A percentile compares a stretch with the other conserved stretches of the same genome.
Evolutionary conservation across 2,113 vertebrate genomes (phyloP).

Genomic region (Triplophysa dalaica): DNA sequence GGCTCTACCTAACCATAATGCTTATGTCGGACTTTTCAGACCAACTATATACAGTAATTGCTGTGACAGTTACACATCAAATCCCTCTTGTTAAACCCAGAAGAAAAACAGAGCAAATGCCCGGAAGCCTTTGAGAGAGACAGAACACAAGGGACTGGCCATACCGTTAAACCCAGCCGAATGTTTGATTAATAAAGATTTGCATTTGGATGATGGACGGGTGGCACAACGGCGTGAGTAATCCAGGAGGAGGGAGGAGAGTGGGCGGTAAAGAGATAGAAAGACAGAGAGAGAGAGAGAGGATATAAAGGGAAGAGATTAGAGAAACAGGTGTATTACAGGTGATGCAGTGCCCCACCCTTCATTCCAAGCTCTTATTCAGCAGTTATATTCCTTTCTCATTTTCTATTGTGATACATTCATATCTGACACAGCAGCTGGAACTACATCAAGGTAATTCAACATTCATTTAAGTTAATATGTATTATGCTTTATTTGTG

Average conservation of each 20-base stretch:
- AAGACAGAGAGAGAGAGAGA: background rate
- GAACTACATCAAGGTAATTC: slow-evolving; percentile 16
- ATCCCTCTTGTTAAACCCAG: background rate
- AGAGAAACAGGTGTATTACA: slow-evolving; percentile 40
- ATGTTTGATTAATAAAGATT: slow-evolving; percentile 29
- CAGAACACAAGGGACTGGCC: background rate
- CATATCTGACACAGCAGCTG: background rate
- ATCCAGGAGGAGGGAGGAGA: slow-evolving; percentile 28
- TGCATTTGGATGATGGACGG: slow-evolving; percentile 17
- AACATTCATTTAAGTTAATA: background rate
- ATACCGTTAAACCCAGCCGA: slow-evolving; percentile 18
- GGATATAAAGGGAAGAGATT: slow-evolving; percentile 26
- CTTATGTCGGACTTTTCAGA: background rate
- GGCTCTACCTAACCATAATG: background rate
- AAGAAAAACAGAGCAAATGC: background rate
- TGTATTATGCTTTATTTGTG: background rate
- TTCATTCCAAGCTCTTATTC: slow-evolving; percentile 23
- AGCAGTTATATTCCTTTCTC: slow-evolving; percentile 13
- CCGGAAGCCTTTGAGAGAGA: slow-evolving; percentile 9
- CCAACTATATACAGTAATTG: background rate
- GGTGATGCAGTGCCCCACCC: slow-evolving; percentile 18
- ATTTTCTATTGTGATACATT: background rate
- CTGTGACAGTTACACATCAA: background rate
- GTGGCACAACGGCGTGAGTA: background rate
- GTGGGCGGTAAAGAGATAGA: background rate